phyloP scores from a whole-genome alignment of 2,797 vertebrate species.

The Chiloscyllium punctatum region DNA sequence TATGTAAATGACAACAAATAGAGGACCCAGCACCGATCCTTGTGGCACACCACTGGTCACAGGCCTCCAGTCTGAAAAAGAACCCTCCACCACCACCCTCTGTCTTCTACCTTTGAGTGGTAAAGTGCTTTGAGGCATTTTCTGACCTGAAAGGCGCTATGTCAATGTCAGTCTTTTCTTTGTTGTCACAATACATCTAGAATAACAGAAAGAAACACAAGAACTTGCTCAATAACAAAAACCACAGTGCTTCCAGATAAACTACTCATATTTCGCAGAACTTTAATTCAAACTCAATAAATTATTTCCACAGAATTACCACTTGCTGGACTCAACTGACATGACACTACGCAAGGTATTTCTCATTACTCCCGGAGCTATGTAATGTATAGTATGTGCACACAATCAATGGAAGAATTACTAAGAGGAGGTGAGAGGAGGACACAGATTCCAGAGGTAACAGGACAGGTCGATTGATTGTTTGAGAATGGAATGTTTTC shows the following conservation, averaged over 20 bases:
- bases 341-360: neutral
- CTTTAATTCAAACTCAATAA: neutral
- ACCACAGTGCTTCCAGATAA: neutral
- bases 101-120: neutral
- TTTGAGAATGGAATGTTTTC: no score
- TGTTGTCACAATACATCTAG: neutral
- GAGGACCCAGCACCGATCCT: no score
- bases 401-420: no score
- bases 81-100: no score
- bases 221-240: neutral
- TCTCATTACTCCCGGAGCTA: neutral
- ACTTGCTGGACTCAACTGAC: neutral
- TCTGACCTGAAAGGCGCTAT: no score
- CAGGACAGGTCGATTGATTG: no score
- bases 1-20: no score
- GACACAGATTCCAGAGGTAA: no score
- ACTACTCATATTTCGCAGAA: neutral
- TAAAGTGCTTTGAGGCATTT: neutral
- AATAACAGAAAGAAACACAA: neutral
- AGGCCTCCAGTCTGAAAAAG: no score
- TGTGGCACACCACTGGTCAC: no score
- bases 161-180: neutral
- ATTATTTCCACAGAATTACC: neutral
- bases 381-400: neutral
- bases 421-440: no score